These are phyloP conservation scores for Onthophagus sagittarius DNA, from an alignment of 2,888 invertebrate species.

Conservation along the genomic window DNA sequence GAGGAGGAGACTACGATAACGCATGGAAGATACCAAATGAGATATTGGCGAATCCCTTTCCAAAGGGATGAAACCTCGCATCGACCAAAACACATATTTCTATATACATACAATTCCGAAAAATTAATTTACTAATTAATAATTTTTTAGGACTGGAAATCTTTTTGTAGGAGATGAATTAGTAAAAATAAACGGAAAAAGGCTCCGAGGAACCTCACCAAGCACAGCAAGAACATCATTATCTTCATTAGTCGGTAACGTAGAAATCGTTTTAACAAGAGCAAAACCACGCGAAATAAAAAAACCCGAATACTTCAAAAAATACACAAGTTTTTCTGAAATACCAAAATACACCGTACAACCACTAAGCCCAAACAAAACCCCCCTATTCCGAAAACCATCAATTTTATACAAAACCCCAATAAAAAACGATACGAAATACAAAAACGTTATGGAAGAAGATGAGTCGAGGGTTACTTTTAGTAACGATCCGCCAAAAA, in stretches of 20 bases:
- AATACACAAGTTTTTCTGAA: conserved; percentile 10
- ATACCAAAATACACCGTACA: conserved; percentile 1
- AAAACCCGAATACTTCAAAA: conserved; percentile 5
- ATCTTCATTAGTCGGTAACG: conserved; percentile 43
- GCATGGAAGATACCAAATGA: too few species aligned
- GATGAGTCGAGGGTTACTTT: background rate
- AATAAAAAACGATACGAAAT: background rate
- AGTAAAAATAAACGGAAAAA: conserved; percentile 81
- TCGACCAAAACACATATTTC: too few species aligned
- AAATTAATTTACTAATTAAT: background rate
- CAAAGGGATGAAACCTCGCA: too few species aligned
- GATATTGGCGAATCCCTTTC: too few species aligned
- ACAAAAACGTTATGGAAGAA: background rate
- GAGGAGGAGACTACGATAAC: too few species aligned
- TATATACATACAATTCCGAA: too few species aligned
- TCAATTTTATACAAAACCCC: background rate
- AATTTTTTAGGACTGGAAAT: conserved; percentile 67
- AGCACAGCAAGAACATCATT: conserved; percentile 54
- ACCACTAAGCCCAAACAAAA: background rate
- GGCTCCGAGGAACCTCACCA: conserved; percentile 69
- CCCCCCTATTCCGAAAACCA: background rate
- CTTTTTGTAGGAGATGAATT: conserved; percentile 84
- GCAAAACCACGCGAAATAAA: conserved; percentile 4
- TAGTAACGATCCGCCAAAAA: conserved; percentile 28
- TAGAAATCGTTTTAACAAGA: conserved; percentile 46